phyloP scores from a whole-genome alignment of 2,888 invertebrate genomes.

The Strigamia crassipes region DNA sequence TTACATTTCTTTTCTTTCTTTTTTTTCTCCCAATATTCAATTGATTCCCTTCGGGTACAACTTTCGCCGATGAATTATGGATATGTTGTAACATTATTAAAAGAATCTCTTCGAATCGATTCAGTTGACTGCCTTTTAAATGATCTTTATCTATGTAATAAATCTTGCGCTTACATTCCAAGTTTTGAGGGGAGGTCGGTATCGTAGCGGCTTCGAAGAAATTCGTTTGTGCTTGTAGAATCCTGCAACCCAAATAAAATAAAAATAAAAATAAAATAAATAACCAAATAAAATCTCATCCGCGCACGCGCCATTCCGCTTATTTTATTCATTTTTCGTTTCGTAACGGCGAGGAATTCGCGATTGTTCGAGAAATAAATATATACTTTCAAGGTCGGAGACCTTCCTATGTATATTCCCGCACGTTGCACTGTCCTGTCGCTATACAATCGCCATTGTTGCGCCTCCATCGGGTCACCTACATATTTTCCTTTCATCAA shows the following conservation, averaged over 20 bases:
- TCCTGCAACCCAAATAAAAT: no score
- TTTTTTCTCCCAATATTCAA: background rate
- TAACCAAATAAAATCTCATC: no score
- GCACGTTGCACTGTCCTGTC: background rate
- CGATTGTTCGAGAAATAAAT: background rate
- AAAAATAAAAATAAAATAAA: background rate
- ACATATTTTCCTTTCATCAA: constrained; percentile 40
- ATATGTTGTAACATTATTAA: constrained; percentile 18
- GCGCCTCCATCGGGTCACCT: constrained; percentile 3
- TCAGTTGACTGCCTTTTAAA: constrained; percentile 38
- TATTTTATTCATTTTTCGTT: no score
- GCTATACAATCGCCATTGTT: background rate
- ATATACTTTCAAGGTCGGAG: background rate
- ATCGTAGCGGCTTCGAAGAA: constrained; percentile 14
- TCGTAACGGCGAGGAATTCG: background rate
- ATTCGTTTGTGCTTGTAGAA: background rate
- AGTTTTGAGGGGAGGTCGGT: constrained; percentile 23
- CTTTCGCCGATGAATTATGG: background rate
- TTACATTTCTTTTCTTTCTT: background rate
- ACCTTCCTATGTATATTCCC: background rate
- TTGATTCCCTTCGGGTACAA: background rate
- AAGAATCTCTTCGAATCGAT: background rate
- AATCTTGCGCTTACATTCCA: constrained; percentile 32
- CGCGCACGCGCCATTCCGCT: no score
- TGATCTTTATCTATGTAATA: constrained; percentile 36